Conservation (phyloP, 2,797 vertebrate species). For the Pangasius larnaudii region DNA sequence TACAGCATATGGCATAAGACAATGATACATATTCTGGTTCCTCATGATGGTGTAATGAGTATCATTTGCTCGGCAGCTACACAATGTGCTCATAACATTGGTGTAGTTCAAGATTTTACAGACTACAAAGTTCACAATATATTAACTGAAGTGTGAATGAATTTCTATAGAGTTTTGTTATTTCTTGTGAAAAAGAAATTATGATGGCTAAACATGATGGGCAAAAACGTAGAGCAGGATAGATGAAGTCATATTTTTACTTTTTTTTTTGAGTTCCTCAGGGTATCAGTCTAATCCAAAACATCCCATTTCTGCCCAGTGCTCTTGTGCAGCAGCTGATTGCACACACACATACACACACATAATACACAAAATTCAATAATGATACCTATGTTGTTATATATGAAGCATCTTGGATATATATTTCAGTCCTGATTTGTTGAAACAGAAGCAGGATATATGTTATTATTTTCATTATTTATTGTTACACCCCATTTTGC, state of each 20-base stretch:
- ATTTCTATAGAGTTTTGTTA: background rate
- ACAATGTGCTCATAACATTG: background rate
- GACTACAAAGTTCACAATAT: background rate
- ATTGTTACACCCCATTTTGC: conserved; percentile 72
- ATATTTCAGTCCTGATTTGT: conserved; percentile 68
- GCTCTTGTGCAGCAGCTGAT: conserved; percentile 60
- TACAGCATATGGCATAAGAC: background rate
- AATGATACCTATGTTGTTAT: conserved; percentile 15
- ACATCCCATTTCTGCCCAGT: conserved; percentile 70
- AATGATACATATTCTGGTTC: background rate
- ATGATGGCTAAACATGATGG: background rate
- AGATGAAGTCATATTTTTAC: background rate
- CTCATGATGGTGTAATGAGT: conserved; percentile 1
- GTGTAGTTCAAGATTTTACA: background rate
- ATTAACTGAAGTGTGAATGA: background rate
- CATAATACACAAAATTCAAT: conserved; percentile 66
- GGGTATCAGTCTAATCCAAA: conserved; percentile 67
- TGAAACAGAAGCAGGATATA: conserved; percentile 66
- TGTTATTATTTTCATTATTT: conserved; percentile 74
- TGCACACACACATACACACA: background rate
- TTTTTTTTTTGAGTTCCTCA: conserved; percentile 49
- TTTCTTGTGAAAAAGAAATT: background rate
- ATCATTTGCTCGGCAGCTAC: background rate
- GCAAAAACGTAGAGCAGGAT: background rate
- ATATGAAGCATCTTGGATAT: conserved; percentile 67